Base-by-base conservation (phyloP, 2,113 vertebrate genomes). In the Oxyruncus cristatus region DNA sequence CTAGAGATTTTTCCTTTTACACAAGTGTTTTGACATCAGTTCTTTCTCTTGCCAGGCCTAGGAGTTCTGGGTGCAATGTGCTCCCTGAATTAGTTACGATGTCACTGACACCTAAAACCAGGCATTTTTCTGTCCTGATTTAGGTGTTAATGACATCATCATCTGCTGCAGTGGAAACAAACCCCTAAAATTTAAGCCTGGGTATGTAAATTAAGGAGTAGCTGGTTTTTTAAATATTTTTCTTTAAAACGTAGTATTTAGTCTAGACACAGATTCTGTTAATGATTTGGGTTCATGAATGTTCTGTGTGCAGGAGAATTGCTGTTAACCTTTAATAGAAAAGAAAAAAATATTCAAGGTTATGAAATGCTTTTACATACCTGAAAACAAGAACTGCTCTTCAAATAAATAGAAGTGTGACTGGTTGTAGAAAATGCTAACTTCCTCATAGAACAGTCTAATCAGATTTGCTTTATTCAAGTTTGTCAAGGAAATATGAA, bases 131-230 rank as follows among this genome's bases (percentile, higher is more conserved):
- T 95, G 76, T 80, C 68, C 44, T 95, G 88, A 79, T 96, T 93
- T 94, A 95, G 83, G 92, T 91, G 93, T 88, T 82, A 96, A 77
- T 96, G 92, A 96, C 80, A 87, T 96, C 88, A 96, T 91, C 61
- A 91, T 86, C 52, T 91, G 32, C 63, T 88, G 46, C 49, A 90
- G 85, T 79, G 49, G 83, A 93, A 96, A 87, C 56, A 93, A 94
- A 80, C 46, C 39, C 56, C 83, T 95, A 83, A 91, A 80, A 85
- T 86, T 85, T 79, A 95, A 91, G 67, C 12, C 50, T 32, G 56
- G 23, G 8, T 78, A 61, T 55, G 73, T 93, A 97, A 95, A 89
- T 76, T 14, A 41, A 72, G 37, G 55, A 80, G 35, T 80, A 68
- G 50, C 12, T 91, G 30, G 7, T 75, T 96, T 86, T 91, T 92